Evolutionary conservation across 1,140 invertebrate species (phyloP), one percentile per base, ranked within the genome.

Genomic region (Probaryconus sp.): DNA sequence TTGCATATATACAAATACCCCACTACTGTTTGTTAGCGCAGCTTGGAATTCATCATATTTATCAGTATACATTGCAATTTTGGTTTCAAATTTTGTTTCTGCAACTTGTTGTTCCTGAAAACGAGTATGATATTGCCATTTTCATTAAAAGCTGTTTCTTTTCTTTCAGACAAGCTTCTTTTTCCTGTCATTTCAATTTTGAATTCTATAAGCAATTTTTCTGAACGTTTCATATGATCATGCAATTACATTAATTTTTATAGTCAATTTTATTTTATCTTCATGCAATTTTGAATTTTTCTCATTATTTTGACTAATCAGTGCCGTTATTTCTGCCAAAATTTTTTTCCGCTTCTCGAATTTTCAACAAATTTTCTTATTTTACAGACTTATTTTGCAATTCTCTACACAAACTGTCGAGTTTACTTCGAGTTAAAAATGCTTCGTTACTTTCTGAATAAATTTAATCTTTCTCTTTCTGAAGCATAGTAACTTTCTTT

Each of bases 11-110:
- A 91, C 91, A 85, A 96, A 96, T 55, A 96, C 92, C 82, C 96
- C 91, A 85, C 95, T 96, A 79, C 95, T 96, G 81, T 94, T 94
- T 1, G 92, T 91, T 47, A 97, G 87, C 0, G 95, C 94, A 60
- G 89, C 91, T 86, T 97, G 94, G 83, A 97, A 97, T 82, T 97
- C 95, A 77, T 95, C 93, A 85, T 97, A 97, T 83, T 97, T 96
- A 60, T 94, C 92, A n/a, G 94, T 95, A 78, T 97, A 97, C 58
- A 95, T 86, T 13, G 90, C 90, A 1, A 96, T 85, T 83, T 96
- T 94, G 30, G 90, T 90, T 75, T 92, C 89, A 0, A 96, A 83
- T 10, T 88, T 89, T 0, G 90, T 88, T 83, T 96, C 93, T 4
- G 90, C 91, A 5, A 89, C 87, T 71, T 93, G 90, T 21, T 94